Evolutionary conservation across 2,888 invertebrate genomes (phyloP), one percentile per base, ranked within the genome.

Genomic region (Drosophila dives): DNA sequence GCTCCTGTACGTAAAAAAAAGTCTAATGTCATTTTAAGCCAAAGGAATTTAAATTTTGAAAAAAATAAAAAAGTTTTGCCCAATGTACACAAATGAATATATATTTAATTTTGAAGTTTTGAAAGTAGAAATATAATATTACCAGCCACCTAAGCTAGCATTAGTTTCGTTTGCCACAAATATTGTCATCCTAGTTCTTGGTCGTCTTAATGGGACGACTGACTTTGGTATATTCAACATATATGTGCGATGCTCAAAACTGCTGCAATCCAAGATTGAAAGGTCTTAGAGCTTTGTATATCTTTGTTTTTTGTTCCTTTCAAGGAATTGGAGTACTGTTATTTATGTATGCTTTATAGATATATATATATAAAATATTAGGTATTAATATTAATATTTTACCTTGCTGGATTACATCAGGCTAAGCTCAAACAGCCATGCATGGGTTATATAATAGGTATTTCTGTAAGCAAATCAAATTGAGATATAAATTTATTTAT

Each of bases 141-240:
- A 7, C 15, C 15, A 23, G 48, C 49, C 42, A n/a, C 40, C 69
- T 75, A 71, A 33, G 65, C n/a, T 15, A 64, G 36, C 33, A 56
- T 54, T 23, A 15, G 20, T 20, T 56, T 29, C 65, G 58, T 64
- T 83, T 86, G 32, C 72, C 53, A 56, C 88, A 88, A 0, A 83
- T 80, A 11, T 72, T 51, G 45, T 77, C 89, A 29, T 86, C 72
- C 49, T 88, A 90, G 17, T 86, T 81, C 36, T 83, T 88, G 23
- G 65, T 74, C 4, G 49, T 53, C 32, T 42, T 61, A 1, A 54
- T 48, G n/a, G 60, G 45, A 15, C 45, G 38, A 10, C 17, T 56
- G 29, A 33, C 2, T 42, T 20, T 6, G 53, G 1, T 6, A 56
- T 7, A 15, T 50, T 3, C 17, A 38, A 38, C 17, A 17, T 38